Percentiles rank a stretch among this genome's conserved stretches.
These are phyloP conservation scores for Oncopeltus fasciatus DNA, from an alignment of 1,140 invertebrate species.

Conservation along the genomic window DNA sequence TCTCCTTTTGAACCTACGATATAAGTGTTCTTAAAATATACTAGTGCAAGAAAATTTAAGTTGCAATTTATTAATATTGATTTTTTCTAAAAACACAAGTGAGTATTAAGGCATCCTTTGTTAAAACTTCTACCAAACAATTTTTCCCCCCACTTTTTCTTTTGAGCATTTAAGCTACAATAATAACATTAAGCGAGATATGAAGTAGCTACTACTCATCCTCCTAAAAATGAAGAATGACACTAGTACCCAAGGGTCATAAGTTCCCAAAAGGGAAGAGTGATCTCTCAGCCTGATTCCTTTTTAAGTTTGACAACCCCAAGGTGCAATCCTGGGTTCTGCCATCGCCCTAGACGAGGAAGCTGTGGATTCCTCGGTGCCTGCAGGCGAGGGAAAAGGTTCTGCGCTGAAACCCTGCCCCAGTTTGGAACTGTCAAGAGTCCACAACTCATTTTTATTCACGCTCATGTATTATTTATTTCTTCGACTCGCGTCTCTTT, in stretches of 20 bases:
- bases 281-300: neutral
- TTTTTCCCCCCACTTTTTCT: too few species aligned
- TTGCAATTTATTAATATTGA: too few species aligned
- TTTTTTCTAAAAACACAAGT: too few species aligned
- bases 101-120: too few species aligned
- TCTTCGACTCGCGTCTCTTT: neutral
- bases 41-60: too few species aligned
- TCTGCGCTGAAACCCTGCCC: neutral
- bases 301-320: neutral
- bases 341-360: neutral
- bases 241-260: neutral
- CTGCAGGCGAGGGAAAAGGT: neutral
- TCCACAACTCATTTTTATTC: neutral
- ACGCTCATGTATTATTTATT: neutral
- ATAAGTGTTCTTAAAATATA: too few species aligned
- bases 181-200: too few species aligned
- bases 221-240: neutral
- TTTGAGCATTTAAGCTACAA: too few species aligned
- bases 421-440: neutral
- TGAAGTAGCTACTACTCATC: neutral
- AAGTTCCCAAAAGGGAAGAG: neutral
- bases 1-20: too few species aligned
- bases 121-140: too few species aligned
- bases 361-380: neutral
- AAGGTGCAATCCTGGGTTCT: neutral